phyloP scores from a whole-genome alignment of 2,113 vertebrate species.

The Tenrec ecaudatus region DNA sequence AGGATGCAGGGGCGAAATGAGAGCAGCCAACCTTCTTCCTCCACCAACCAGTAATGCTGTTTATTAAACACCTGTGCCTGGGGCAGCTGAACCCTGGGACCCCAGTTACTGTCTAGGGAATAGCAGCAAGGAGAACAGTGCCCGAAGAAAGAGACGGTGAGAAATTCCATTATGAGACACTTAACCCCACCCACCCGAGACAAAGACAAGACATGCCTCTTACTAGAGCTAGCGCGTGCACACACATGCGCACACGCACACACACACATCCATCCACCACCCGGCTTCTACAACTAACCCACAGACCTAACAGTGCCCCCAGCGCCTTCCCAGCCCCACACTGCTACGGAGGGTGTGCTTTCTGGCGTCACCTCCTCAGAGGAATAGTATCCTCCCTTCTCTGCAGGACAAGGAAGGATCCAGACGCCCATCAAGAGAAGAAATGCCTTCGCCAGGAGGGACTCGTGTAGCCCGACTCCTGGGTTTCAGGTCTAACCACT shows the following conservation, averaged over 20 bases:
- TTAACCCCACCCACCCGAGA: constrained; percentile 48
- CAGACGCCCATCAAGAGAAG: constrained; percentile 48
- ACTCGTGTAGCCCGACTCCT: not conserved
- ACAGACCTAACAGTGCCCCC: constrained; percentile 51
- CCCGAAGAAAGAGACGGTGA: not conserved
- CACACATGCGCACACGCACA: not conserved
- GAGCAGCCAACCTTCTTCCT: not conserved
- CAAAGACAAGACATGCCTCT: constrained; percentile 48
- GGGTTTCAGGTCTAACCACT: not conserved
- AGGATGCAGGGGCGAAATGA: not conserved
- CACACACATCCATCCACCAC: not conserved
- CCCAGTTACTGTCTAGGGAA: not conserved
- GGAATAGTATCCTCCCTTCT: constrained; percentile 66
- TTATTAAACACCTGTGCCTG: not conserved
- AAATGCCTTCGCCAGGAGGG: constrained; percentile 23
- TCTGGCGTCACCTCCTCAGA: not conserved
- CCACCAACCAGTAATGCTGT: not conserved
- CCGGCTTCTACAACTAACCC: constrained; percentile 28
- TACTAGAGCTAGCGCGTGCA: not conserved
- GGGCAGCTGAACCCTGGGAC: not conserved
- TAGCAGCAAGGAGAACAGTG: not conserved
- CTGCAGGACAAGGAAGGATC: constrained; percentile 70
- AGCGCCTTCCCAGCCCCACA: constrained; percentile 27
- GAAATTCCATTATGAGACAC: not conserved
- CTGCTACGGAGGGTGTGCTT: not conserved